A percentile compares a stretch with the other conserved stretches of the same genome.
These are phyloP conservation scores for Papilio polyxenes DNA, from an alignment of 1,140 invertebrate species.

Conservation along the genomic window DNA sequence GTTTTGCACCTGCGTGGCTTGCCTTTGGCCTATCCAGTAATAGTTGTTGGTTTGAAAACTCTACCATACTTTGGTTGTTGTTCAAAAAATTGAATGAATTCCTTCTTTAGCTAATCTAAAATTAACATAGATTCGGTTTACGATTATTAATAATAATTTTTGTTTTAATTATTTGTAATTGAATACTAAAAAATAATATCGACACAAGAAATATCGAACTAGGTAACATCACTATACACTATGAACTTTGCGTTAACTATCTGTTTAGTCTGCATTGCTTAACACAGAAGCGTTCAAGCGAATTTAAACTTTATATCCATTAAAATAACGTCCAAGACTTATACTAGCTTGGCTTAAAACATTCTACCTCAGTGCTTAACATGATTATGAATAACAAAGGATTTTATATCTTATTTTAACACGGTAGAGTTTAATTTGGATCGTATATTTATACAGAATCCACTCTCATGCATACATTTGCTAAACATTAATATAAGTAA, in stretches of 20 bases:
- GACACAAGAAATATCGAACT: conserved; percentile 26
- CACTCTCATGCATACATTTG: conserved; percentile 3
- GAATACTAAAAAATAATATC: conserved; percentile 15
- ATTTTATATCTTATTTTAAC: conserved; percentile 29
- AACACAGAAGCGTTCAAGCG: conserved; percentile 29
- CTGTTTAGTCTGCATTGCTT: conserved; percentile 47
- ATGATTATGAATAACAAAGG: not conserved
- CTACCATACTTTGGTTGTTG: too few relatives aligned
- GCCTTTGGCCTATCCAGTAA: too few relatives aligned
- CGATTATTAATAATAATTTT: not conserved
- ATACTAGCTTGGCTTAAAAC: not conserved
- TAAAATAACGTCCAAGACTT: not conserved
- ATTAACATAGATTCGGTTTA: not conserved
- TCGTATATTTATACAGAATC: conserved; percentile 12
- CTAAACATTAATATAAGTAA: conserved; percentile 22
- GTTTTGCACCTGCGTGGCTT: too few relatives aligned
- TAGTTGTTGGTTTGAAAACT: too few relatives aligned
- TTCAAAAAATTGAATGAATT: too few relatives aligned
- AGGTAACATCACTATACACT: conserved; percentile 27
- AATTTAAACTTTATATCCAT: conserved; percentile 10
- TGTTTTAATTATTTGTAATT: too few relatives aligned
- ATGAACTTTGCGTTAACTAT: conserved; percentile 50
- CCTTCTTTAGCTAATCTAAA: too few relatives aligned
- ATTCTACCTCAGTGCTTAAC: conserved; percentile 37
- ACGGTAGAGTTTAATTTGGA: conserved; percentile 22